phyloP scores from a whole-genome alignment of 2,113 vertebrate species.

The Aptenodytes forsteri region DNA sequence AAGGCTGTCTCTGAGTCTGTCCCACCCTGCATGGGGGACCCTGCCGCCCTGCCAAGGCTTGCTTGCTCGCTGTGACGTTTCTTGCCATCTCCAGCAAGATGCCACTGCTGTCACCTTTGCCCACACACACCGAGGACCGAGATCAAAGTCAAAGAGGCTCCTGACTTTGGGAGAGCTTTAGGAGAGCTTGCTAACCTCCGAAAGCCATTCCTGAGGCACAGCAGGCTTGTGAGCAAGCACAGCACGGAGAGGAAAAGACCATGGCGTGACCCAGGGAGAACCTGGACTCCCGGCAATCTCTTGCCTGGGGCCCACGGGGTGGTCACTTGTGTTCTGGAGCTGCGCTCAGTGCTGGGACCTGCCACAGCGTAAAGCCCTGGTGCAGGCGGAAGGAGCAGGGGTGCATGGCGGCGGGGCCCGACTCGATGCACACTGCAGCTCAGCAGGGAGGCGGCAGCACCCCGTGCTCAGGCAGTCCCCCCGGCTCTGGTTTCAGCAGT shows the following conservation, averaged over 20 bases:
- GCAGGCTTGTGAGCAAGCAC: not conserved
- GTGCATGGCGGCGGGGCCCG: fast-evolving
- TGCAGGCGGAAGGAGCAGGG: too few species aligned
- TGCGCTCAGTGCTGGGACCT: not conserved
- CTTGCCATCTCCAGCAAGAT: not conserved
- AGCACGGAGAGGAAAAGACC: fast-evolving
- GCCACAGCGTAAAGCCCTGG: fast-evolving
- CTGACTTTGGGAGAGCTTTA: not conserved
- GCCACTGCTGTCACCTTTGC: not conserved
- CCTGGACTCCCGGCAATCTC: fast-evolving
- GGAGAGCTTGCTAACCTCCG: not conserved
- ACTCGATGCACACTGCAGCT: fast-evolving
- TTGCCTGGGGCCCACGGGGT: not conserved
- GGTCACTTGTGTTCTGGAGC: too few species aligned
- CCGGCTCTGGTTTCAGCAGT: slow-evolving; percentile 76
- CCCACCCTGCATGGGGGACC: not conserved
- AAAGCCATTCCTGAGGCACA: not conserved
- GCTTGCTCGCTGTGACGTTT: not conserved
- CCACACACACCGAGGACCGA: fast-evolving
- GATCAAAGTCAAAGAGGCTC: not conserved
- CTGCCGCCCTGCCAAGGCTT: not conserved
- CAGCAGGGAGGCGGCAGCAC: fast-evolving
- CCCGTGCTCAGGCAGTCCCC: not conserved
- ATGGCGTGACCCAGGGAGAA: fast-evolving
- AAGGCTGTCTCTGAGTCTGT: not conserved